A percentile compares a stretch with the other conserved stretches of the same genome.
These are phyloP conservation scores for Choreutis nemorana DNA, from an alignment of 2,888 invertebrate species.

Conservation along the genomic window DNA sequence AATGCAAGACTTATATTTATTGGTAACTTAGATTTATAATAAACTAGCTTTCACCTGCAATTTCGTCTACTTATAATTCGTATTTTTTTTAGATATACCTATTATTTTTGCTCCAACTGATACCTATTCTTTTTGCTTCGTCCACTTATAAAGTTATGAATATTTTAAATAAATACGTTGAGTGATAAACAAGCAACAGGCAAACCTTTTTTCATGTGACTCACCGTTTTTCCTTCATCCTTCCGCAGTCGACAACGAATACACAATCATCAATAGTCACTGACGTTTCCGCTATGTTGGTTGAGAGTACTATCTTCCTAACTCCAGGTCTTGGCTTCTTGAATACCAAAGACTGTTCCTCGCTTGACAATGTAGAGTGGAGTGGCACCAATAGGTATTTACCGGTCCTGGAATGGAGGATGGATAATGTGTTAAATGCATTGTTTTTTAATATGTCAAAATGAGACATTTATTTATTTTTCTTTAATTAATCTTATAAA, in stretches of 20 bases:
- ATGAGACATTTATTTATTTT: background rate
- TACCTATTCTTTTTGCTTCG: too few relatives aligned
- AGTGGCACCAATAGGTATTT: slow-evolving; percentile 81
- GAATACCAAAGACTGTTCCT: slow-evolving; percentile 81
- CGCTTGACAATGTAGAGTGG: slow-evolving; percentile 84
- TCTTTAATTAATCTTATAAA: background rate
- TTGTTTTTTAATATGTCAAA: background rate
- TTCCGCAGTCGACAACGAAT: slow-evolving; percentile 90
- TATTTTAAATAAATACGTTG: too few relatives aligned
- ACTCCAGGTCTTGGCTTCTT: slow-evolving; percentile 73
- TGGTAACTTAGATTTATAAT: too few relatives aligned
- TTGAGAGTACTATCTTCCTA: slow-evolving; percentile 88
- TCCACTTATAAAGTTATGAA: too few relatives aligned
- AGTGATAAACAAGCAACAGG: too few relatives aligned
- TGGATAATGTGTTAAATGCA: background rate
- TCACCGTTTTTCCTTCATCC: slow-evolving; percentile 89
- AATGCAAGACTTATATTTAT: background rate
- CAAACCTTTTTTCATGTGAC: too few relatives aligned
- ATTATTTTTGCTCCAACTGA: too few relatives aligned
- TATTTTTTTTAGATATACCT: too few relatives aligned
- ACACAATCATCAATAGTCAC: slow-evolving; percentile 96
- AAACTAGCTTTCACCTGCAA: too few relatives aligned
- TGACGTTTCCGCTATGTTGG: slow-evolving; percentile 96
- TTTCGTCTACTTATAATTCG: too few relatives aligned
- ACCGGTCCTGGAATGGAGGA: slow-evolving; percentile 47